Evolutionary conservation across 2,888 invertebrate genomes (phyloP), one percentile per base, ranked within the genome.

Genomic region (Mylabris sibirica): DNA sequence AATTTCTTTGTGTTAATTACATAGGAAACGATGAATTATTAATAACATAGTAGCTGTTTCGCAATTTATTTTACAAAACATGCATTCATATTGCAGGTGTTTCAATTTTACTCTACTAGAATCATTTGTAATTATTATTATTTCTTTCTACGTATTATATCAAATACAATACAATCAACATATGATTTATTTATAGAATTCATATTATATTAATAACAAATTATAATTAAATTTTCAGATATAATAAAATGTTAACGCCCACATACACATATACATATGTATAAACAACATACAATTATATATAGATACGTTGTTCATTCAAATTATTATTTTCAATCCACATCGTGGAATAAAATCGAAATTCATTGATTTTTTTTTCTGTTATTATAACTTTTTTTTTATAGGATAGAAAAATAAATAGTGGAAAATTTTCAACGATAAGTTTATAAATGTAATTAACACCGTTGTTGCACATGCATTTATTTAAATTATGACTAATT

Each of bases 21-120:
- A 60, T 60, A 35, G 60, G 60, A 60, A 60, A 35, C 26, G 60
- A 60, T 60, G 60, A 60, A 60, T 60, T 60, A 60, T 60, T 60
- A 60, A 30, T 60, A 60, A 44, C n/a, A 44, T n/a, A 44, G n/a
- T 44, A n/a, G 17, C n/a, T 17, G 8, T 44, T 44, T 44, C 44
- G 44, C 44, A 44, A 44, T 44, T 30, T 44, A 44, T 44, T 44
- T 44, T n/a, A 3, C 11, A 44, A 44, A 41, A 41, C 41, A 14
- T 41, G 41, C 41, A 41, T 41, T 41, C 44, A 44, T 44, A 44
- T 44, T 44, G 44, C 44, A 44, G 44, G 44, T 44, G 44, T 44
- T 44, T 44, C 17, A 44, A 17, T 44, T 17, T n/a, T 17, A 44
- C n/a, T 17, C 17, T 44, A 44, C 17, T 44, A n/a, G 44, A 44